Evolutionary conservation across 2,888 invertebrate species (phyloP), one percentile per base, ranked within the genome.

Genomic region (Drosophila siamana): DNA sequence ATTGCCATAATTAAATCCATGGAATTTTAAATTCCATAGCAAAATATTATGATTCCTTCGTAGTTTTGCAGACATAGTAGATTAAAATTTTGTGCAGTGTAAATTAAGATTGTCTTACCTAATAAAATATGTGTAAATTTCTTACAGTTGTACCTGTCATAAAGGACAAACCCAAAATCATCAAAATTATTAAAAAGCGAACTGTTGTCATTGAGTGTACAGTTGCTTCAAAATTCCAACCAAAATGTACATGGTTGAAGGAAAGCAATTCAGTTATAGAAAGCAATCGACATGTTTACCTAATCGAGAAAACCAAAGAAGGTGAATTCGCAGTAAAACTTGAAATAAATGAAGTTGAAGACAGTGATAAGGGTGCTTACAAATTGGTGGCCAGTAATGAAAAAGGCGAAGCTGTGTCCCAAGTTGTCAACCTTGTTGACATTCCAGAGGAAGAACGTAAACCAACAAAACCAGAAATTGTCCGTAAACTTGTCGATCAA

Each of bases 181-280:
- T 98, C 88, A 97, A 97, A 92, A 96, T 98, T 89, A 94, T 98
- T 83, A 98, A 98, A 92, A 97, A 97, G 94, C 96, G 96, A 91
- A 97, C 97, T 81, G 96, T 99, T 80, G 95, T 98, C 80, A 97
- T 99, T 91, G 98, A 98, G 92, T 98, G 98, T 92, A 95, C 96
- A 91, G 97, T 99, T 69, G 95, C 97, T 91, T 98, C 98, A 84
- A 97, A 97, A 93, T 98, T 98, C 90, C 96, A 97, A 86, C 99
- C 99, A 7, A 95, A 96, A 75, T 97, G 98, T 91, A 96, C 96
- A 40, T 99, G 99, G 98, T 98, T 95, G 93, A 97, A 98, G 90
- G 98, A 98, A 93, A 93, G 94, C 15, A 94, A 94, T 79, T 95
- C 96, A 16, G 96, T 98, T 43, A 94, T 93, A 82, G 95, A 97